Percentiles rank a stretch among this genome's conserved stretches.
phyloP scores from a whole-genome alignment of 92 coral and sea anemone genomes.

The Paramuricea clavata region DNA sequence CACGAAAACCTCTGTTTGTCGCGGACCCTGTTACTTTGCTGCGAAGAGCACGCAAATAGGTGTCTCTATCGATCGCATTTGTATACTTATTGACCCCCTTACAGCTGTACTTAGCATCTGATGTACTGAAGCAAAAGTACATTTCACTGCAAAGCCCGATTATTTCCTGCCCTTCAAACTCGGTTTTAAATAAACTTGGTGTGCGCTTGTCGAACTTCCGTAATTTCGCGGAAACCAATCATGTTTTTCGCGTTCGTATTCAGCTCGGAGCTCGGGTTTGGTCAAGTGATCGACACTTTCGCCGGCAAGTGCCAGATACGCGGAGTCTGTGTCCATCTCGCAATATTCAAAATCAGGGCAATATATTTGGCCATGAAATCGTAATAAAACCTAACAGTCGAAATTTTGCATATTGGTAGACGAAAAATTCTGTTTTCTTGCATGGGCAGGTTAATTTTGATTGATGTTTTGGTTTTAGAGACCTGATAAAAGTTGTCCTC shows the following conservation, averaged over 20 bases:
- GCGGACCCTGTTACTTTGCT: too few relatives aligned
- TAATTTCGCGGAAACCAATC: neutral
- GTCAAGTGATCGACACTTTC: neutral
- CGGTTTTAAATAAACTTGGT: neutral
- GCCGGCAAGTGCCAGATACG: neutral
- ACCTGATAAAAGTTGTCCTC: neutral
- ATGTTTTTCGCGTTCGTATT: neutral
- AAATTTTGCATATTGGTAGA: too few relatives aligned
- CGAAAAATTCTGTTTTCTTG: too few relatives aligned
- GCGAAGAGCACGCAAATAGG: too few relatives aligned
- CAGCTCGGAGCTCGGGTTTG: neutral
- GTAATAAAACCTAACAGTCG: too few relatives aligned
- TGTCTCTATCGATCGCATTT: too few relatives aligned
- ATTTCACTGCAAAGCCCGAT: neutral
- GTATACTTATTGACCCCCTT: too few relatives aligned
- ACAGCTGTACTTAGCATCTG: too few relatives aligned
- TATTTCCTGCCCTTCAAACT: conserved; percentile 8
- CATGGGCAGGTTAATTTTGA: neutral
- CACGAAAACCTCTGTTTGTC: too few relatives aligned
- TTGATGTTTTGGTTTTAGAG: neutral
- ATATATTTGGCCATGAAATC: too few relatives aligned
- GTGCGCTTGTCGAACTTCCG: conserved; percentile 6
- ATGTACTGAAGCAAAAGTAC: neutral
- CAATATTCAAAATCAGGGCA: neutral
- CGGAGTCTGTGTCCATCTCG: too few relatives aligned